phyloP scores from a whole-genome alignment of 2,888 invertebrate genomes.

The Dasysyrphus tricinctus region DNA sequence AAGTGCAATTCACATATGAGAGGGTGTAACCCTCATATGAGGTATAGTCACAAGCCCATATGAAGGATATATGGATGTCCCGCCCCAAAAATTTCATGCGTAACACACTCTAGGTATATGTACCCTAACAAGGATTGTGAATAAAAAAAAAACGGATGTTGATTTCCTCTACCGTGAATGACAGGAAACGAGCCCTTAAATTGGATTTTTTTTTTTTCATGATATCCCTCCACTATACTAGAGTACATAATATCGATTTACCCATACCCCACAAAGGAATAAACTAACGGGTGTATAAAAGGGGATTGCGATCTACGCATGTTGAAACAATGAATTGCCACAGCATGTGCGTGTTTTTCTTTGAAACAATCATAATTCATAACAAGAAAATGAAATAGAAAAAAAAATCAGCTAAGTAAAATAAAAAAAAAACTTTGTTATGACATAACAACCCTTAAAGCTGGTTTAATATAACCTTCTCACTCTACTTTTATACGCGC shows the following conservation, averaged over 20 bases:
- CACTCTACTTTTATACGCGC: background rate
- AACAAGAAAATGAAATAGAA: constrained; percentile 55
- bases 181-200: constrained; percentile 66
- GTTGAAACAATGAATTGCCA: constrained; percentile 67
- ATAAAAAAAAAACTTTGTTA: constrained; percentile 55
- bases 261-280: constrained; percentile 29
- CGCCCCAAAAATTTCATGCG: constrained; percentile 71
- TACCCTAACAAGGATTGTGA: constrained; percentile 26
- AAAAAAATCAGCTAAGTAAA: constrained; percentile 11
- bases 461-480: constrained; percentile 24
- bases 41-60: constrained; percentile 8
- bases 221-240: constrained; percentile 1
- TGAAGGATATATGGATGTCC: constrained; percentile 24
- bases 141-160: constrained; percentile 60
- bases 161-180: constrained; percentile 59
- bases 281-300: background rate
- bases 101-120: constrained; percentile 7
- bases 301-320: constrained; percentile 63
- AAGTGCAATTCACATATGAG: constrained; percentile 60
- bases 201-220: constrained; percentile 29
- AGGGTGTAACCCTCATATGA: constrained; percentile 42
- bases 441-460: constrained; percentile 73
- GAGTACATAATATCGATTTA: constrained; percentile 64
- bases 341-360: constrained; percentile 73
- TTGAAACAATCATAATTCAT: constrained; percentile 69